Base-by-base conservation (phyloP, 2,888 invertebrate species). In the Thyatira batis region DNA sequence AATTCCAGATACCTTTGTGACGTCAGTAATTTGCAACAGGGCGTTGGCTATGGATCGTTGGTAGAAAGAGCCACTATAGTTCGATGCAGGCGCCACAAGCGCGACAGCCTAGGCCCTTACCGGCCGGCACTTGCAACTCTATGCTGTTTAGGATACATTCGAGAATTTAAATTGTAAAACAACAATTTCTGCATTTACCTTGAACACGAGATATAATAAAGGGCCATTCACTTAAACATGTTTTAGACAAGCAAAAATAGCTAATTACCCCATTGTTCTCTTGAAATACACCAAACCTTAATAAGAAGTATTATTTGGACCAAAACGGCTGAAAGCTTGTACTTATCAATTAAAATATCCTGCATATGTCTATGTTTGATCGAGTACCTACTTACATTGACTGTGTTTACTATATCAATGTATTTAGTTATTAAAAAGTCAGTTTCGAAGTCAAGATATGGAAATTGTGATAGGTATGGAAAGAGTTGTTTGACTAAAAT, bases 1-100 rank as follows among this genome's bases (percentile, higher is more conserved):
- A 81, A 80, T 81, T 80, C 80, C 84, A 80, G 82, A 82, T 87
- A 84, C 79, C 86, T 86, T 85, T 87, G 84, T 85, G 82, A 83
- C 83, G 83, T 84, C 63, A 72, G 58, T 73, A 79, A 78, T 80
- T 83, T 84, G 81, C 82, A 71, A 76, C 67, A 75, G 79, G 85
- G 86, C 85, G 84, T 85, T 84, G 39, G 39, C 50, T 30, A 43
- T 39, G 17, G 25, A 57, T 61, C 54, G 69, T 57, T 74, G 71
- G 67, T 72, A 76, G 78, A 82, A 82, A 80, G 82, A 77, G 76
- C 73, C 78, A 73, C 63, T 67, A 73, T 68, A 65, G 80, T 71
- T 69, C 74, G 59, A 55, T 57, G 65, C 65, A 58, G 63, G 67
- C 61, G 63, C 65, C 60, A 52, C 51, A 52, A 58, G 58, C 59